A percentile compares a stretch with the other conserved stretches of the same genome.
Evolutionary conservation across 2,888 invertebrate species (phyloP).

Genomic region (Xestobium rufovillosum): DNA sequence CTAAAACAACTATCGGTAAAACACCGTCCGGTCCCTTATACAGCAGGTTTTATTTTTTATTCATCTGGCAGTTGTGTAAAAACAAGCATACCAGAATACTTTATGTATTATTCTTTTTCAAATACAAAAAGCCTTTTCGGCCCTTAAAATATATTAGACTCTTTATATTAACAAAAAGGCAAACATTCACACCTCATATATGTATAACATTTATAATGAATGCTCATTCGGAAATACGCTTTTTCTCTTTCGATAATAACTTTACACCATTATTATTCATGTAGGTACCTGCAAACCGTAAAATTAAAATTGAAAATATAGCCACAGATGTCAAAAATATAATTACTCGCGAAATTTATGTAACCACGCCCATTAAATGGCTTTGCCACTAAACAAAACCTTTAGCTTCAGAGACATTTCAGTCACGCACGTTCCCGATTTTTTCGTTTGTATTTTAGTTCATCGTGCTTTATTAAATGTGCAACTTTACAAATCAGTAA

Average conservation of each 20-base stretch:
- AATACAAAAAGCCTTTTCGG: conserved; percentile 2
- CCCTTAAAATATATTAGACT: conserved; percentile 1
- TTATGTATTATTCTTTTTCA: no score
- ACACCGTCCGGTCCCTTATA: no score
- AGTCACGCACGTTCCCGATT: no score
- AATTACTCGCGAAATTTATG: conserved; percentile 32
- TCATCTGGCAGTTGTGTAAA: background rate
- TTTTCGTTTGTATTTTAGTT: no score
- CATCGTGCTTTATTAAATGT: no score
- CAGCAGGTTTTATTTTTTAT: conserved; percentile 1
- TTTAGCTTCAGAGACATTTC: no score
- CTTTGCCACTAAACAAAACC: no score
- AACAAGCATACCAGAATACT: conserved; percentile 3
- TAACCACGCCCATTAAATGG: no score
- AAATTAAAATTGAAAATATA: conserved; percentile 32
- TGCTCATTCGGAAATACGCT: no score
- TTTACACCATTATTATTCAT: background rate
- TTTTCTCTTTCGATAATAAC: conserved; percentile 2
- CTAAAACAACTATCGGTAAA: conserved; percentile 20
- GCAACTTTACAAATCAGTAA: no score
- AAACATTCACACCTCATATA: conserved; percentile 3
- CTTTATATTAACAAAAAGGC: conserved; percentile 1
- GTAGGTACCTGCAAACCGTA: conserved; percentile 7
- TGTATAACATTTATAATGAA: background rate
- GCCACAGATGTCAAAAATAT: conserved; percentile 30